Evolutionary conservation across 2,888 invertebrate species (phyloP), one percentile per base, ranked within the genome.

Genomic region (Drosophila stalkeri): DNA sequence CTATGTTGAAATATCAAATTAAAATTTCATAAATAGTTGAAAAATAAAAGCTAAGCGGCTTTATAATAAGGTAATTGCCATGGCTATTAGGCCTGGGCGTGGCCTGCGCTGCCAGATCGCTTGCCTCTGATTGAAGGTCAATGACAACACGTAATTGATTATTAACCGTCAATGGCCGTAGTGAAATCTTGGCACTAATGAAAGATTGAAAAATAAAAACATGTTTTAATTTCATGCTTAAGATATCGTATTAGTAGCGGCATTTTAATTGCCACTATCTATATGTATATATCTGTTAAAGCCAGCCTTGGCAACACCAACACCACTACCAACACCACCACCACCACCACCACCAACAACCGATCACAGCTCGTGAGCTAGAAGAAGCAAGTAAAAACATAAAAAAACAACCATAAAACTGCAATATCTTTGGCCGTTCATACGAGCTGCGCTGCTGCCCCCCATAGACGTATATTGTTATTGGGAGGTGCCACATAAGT

Each of bases 1-100:
- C 90, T 80, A 78, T 86, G 90, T 90, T 89, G 89, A 90, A 89
- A 90, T 90, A 87, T 90, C 72, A 90, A 87, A 87, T 87, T 87
- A 90, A 84, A 70, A 82, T 81, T 89, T 81, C 77, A 85, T 86
- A 89, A 84, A 86, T 81, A 77, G 80, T 76, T 52, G 57, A 70
- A 75, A 77, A 86, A 77, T 77, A 75, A 77, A 80, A 73, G 72
- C 80, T 88, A 84, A 90, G 79, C 75, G 74, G 82, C 89, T 88
- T 88, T 84, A 83, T 88, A 81, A 80, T 86, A 76, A 73, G 86
- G 81, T 89, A 88, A 89, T 90, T 87, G 90, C 84, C 80, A 59
- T 74, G 63, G 69, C 89, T 87, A 90, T 90, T 90, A 90, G 77
- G 82, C 64, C 66, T 52, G 82, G 87, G 84, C 79, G 90, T 89